Evolutionary conservation across 2,797 vertebrate species (phyloP).

Genomic region (Falco cherrug): DNA sequence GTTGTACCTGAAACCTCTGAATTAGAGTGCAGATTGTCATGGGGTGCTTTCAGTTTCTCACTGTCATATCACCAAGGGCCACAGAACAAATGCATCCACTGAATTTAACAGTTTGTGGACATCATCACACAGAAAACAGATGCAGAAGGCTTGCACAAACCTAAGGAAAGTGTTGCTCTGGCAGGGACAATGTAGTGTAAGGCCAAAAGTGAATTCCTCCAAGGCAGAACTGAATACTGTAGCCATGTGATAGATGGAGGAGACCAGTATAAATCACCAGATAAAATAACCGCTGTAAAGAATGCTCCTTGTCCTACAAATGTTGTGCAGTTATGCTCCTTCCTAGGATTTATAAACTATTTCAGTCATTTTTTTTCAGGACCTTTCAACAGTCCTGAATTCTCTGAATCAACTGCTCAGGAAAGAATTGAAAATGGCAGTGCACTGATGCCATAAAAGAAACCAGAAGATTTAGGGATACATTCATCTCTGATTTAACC

Average conservation of each 20-base stretch:
- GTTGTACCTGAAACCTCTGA: background rate
- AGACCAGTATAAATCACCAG: constrained; percentile 43
- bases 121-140: background rate
- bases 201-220: constrained; percentile 38
- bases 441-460: background rate
- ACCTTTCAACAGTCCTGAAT: constrained; percentile 27
- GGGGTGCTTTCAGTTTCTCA: background rate
- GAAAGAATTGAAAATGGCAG: constrained; percentile 31
- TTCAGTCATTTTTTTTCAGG: constrained; percentile 20
- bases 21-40: background rate
- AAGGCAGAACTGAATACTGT: constrained; percentile 1
- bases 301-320: constrained; percentile 37
- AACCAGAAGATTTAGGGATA: background rate
- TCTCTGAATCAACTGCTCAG: background rate
- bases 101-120: background rate
- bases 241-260: constrained; percentile 23
- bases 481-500: background rate
- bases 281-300: constrained; percentile 38
- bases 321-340: constrained; percentile 17
- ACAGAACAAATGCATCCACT: background rate
- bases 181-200: background rate
- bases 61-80: background rate
- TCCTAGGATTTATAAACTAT: constrained; percentile 61
- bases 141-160: background rate
- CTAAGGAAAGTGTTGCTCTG: background rate